These are phyloP conservation scores for Cecropterus lyciades DNA, from an alignment of 1,140 invertebrate genomes.

Conservation along the genomic window DNA sequence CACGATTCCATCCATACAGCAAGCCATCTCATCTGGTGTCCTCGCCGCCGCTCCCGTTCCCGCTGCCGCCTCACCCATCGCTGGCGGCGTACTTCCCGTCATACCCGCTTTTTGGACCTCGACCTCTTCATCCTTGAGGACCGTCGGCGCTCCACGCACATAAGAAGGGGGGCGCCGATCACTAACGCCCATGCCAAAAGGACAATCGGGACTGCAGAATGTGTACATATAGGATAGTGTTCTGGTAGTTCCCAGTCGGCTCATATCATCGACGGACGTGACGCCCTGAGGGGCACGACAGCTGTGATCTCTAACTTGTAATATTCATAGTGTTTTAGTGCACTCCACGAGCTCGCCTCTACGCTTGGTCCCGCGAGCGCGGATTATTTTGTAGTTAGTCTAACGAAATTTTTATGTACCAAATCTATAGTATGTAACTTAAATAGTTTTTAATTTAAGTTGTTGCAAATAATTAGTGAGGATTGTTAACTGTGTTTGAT, in stretches of 20 bases:
- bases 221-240: conserved; percentile 77
- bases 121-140: conserved; percentile 87
- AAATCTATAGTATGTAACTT: conserved; percentile 79
- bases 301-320: conserved; percentile 83
- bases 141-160: conserved; percentile 81
- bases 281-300: conserved; percentile 69
- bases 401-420: conserved; percentile 82
- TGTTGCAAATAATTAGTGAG: conserved; percentile 75
- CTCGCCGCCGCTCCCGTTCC: conserved; percentile 86
- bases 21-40: conserved; percentile 88
- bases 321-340: conserved; percentile 73
- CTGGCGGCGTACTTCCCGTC: conserved; percentile 92
- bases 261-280: conserved; percentile 77
- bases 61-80: conserved; percentile 87
- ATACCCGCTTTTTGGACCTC: conserved; percentile 94
- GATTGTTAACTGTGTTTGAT: conserved; percentile 82
- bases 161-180: conserved; percentile 83
- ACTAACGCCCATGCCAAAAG: conserved; percentile 81
- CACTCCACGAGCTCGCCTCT: conserved; percentile 61
- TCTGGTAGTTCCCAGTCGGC: conserved; percentile 73
- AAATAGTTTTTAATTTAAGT: conserved; percentile 73
- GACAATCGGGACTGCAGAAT: conserved; percentile 68
- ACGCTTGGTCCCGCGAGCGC: conserved; percentile 59
- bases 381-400: conserved; percentile 76
- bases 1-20: conserved; percentile 94